Conservation (phyloP, 2,888 invertebrate genomes). For the Nebria brevicollis region DNA sequence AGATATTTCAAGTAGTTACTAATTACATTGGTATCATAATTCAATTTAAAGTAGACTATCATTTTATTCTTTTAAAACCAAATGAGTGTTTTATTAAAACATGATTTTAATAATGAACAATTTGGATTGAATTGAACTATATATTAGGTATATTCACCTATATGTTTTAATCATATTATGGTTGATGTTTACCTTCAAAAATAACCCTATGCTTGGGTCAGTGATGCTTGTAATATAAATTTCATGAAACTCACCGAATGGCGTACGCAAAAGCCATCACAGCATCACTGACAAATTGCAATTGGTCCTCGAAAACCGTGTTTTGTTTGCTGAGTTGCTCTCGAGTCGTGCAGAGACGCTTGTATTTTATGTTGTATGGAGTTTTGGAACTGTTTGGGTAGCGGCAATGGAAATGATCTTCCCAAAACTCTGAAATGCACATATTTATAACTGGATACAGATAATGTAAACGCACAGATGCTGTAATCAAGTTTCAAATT, state of each 20-base stretch:
- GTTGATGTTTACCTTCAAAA: background rate
- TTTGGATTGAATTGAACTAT: too few species aligned
- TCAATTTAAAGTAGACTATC: too few species aligned
- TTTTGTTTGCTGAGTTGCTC: constrained; percentile 80
- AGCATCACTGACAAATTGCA: constrained; percentile 96
- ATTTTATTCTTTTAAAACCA: too few species aligned
- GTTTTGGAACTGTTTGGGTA: constrained; percentile 83
- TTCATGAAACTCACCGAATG: constrained; percentile 68
- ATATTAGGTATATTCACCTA: too few species aligned
- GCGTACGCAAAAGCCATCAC: constrained; percentile 95
- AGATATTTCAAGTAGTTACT: background rate
- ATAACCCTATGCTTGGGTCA: background rate
- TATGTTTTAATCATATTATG: too few species aligned
- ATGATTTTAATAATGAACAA: too few species aligned
- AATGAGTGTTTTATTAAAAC: too few species aligned
- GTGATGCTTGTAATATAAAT: background rate
- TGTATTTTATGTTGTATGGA: constrained; percentile 82
- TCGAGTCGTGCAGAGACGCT: constrained; percentile 76
- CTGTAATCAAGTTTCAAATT: too few species aligned
- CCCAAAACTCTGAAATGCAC: constrained; percentile 85
- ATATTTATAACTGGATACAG: too few species aligned
- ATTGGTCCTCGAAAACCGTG: constrained; percentile 89
- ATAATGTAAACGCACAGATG: background rate
- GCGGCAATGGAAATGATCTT: constrained; percentile 90
- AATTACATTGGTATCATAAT: too few species aligned